Evolutionary conservation across 2,113 vertebrate genomes (phyloP).

Genomic region (Dicentrarchus labrax): DNA sequence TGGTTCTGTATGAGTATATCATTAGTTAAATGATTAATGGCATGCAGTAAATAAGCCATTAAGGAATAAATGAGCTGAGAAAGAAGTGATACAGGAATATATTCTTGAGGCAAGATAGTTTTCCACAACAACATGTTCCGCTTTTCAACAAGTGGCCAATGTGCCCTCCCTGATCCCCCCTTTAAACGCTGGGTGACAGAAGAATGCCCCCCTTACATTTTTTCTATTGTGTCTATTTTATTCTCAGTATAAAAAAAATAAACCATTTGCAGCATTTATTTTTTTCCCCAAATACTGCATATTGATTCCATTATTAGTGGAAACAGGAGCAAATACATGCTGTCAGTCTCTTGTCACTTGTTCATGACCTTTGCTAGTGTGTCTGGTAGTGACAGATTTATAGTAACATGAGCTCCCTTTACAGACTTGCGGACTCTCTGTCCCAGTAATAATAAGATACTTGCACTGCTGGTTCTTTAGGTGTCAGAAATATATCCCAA

Average conservation of each 20-base stretch:
- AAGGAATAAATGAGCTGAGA: constrained; percentile 28
- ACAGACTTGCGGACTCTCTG: neutral
- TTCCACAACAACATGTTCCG: neutral
- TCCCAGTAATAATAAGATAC: neutral
- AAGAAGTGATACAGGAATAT: neutral
- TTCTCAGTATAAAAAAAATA: neutral
- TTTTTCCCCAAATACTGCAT: neutral
- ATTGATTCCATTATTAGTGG: neutral
- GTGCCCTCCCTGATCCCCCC: neutral
- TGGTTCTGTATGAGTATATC: neutral
- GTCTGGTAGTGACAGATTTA: neutral
- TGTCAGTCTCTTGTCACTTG: too few species aligned
- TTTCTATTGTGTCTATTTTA: neutral
- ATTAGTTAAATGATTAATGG: neutral
- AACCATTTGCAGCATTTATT: neutral
- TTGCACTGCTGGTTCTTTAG: neutral
- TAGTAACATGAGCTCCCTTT: neutral
- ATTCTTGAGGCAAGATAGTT: neutral
- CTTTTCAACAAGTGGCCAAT: constrained; percentile 2
- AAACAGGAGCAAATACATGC: neutral
- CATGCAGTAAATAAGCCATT: neutral
- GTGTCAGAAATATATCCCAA: neutral
- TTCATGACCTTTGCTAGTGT: neutral
- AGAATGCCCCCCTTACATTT: neutral
- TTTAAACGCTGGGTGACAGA: neutral